Evolutionary conservation across 1,140 invertebrate species (phyloP), one percentile per base, ranked within the genome.

Genomic region (Euschistus heros): DNA sequence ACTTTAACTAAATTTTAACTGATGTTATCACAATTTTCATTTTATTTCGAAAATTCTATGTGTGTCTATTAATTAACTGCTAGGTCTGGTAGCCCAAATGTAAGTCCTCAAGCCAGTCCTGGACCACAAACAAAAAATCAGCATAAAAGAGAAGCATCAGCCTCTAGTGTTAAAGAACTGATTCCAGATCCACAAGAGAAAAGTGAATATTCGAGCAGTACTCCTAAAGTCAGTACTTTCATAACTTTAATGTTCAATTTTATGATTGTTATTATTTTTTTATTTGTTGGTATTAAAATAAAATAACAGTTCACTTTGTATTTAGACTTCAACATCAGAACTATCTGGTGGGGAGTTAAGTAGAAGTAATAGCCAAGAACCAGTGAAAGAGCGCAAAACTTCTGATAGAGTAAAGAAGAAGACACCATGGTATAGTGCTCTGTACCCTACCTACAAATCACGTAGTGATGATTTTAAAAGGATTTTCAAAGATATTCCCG

Each of bases 361-460:
- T 55, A n/a, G 64, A 24, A 68, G 67, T 27, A 68, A 62, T 55
- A 68, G 67, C 30, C 67, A 68, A 63, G 67, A 68, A n/a, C 67
- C 67, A 1, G 47, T 65, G 1, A 68, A 62, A 74, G 72, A 72
- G 71, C 73, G 15, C 73, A 77, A 59, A 69, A 75, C 5, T 74
- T 72, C 15, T 46, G 77, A 80, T 66, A 75, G 80, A 42, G 78
- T 76, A 44, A 89, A 88, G 74, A 91, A 91, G 71, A 87, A 87
- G 66, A 80, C 82, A 22, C 80, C 80, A 69, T 92, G 89, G 86
- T 92, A 91, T 75, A 89, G 87, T 75, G 84, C 93, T 46, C 79
- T 94, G 42, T 94, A 92, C 78, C 91, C 92, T 33, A 94, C 91
- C 0, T 97, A 96, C 74, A 96, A 96, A 77, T 92, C 90, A 57